Evolutionary conservation across 2,113 vertebrate genomes (phyloP).

Genomic region (Oxygymnocypris stewartii): DNA sequence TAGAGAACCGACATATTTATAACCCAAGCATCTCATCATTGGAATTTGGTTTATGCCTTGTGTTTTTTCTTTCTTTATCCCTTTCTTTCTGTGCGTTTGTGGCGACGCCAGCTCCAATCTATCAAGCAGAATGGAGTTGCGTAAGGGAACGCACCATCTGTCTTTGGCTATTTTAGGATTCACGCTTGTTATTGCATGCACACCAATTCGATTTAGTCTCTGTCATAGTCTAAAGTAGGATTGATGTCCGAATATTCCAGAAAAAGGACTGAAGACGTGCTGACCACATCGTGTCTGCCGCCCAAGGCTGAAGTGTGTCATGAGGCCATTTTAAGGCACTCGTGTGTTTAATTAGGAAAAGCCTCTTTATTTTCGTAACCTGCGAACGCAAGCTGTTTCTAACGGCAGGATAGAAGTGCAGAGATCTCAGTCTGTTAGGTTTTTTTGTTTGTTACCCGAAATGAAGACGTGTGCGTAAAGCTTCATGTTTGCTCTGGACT

Average conservation of each 20-base stretch:
- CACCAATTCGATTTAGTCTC: not conserved
- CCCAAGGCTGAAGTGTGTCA: conserved; percentile 39
- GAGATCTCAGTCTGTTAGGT: not conserved
- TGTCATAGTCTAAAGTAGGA: not conserved
- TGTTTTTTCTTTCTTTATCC: not conserved
- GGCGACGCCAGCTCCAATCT: conserved; percentile 1
- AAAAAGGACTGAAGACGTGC: not conserved
- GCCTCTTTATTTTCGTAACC: conserved; percentile 8
- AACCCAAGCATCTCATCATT: conserved; percentile 4
- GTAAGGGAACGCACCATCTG: conserved; percentile 23
- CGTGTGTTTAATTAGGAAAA: conserved; percentile 33
- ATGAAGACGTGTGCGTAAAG: not conserved
- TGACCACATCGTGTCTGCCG: not conserved
- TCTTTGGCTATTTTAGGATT: not conserved
- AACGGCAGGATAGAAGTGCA: not conserved
- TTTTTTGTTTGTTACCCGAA: not conserved
- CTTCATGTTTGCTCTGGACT: not conserved
- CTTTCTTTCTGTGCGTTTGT: not conserved
- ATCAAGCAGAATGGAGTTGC: not conserved
- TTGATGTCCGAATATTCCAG: conserved; percentile 1
- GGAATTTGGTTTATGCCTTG: not conserved
- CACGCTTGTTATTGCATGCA: conserved; percentile 5
- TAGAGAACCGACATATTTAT: not conserved
- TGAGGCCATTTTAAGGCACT: conserved; percentile 41
- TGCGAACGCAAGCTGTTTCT: conserved; percentile 14